Base-by-base conservation (phyloP, 2,888 invertebrate genomes). In the Agrilus mali region DNA sequence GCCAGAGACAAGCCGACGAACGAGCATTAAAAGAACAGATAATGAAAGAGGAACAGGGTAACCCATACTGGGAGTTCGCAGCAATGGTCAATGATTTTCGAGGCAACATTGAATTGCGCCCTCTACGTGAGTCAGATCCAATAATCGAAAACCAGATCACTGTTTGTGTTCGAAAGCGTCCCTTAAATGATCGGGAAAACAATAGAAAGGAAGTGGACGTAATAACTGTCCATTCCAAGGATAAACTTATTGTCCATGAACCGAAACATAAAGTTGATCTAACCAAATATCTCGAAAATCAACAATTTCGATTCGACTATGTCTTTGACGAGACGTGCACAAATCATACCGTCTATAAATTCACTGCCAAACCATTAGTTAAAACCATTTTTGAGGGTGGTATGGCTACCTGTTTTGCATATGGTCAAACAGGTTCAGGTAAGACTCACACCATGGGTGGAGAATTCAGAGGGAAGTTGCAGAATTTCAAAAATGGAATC, bases 371-470 rank as follows among this genome's bases (percentile, higher is more conserved):
- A 67, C 98, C 97, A 4, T 71, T 98, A 56, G 94, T 98, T 40
- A 88, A 92, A 67, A 96, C 95, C 40, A 89, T 98, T 63, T 99
- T 99, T 70, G 96, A 98, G 53, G 92, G 94, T 43, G 96, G 96
- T 15, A 97, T 95, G 93, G 97, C 98, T 16, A 99, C 98, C 14
- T 99, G 98, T 67, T 99, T 99, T 71, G 98, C 98, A 4, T 98
- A 99, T 67, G 98, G 98, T 38, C 98, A 98, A 70, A 98, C 98
- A 1, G 98, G 98, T 38, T 89, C 93, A 58, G 80, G 96, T 68
- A 88, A 99, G 74, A 81, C 97, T 56, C 87, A 98, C 73, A 98
- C 98, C 22, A 99, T 99, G 98, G 97, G 97, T 34, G 98, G 98
- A 16, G 95, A 88, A 67, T 97, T 87, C 64, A 85, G 80, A 73